Evolutionary conservation across 2,113 vertebrate genomes (phyloP), one percentile per base, ranked within the genome.

Genomic region (Odontophorus gujanensis): DNA sequence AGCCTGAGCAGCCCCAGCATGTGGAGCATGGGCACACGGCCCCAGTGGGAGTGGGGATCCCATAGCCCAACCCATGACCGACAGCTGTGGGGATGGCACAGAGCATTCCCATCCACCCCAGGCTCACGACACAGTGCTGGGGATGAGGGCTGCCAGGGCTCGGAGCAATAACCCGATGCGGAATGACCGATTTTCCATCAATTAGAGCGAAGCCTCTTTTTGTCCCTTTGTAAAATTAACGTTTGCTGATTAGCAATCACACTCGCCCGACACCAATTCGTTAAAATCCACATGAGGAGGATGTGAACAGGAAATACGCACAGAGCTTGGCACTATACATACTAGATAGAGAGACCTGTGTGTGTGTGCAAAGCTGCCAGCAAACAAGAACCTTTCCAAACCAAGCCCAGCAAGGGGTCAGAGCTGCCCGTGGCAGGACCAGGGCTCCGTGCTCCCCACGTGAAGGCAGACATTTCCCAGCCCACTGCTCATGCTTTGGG

Each of bases 121-220:
- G 55, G 55, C 6, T 57, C 55, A 28, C 8, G 51, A 8, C 51
- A 53, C 26, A 30, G 51, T 7, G 7, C 61, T 68, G 19, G 30
- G 61, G 62, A n/a, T 7, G 4, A 36, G 84, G 43, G 63, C 53
- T 69, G 55, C 80, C 4, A 4, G 81, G 66, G 59, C 58, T 4
- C 14, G 11, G 55, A 95, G 95, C 92, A 80, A 90, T 94, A 95
- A 96, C 86, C 92, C 92, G 92, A 93, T 93, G 97, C 96, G 95
- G 93, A 94, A 71, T 28, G 86, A 94, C 91, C 90, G 77, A 95
- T 96, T 97, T 98, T 80, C 95, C 92, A 96, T 97, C 93, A 95
- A 79, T 97, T 97, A 96, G 96, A 98, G 91, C 61, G 16, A 75
- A 93, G 76, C 73, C 61, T 92, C 30, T 93, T 91, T 90, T 90